Evolutionary conservation across 2,797 vertebrate species (phyloP).

Genomic region (Ceryle rudis): DNA sequence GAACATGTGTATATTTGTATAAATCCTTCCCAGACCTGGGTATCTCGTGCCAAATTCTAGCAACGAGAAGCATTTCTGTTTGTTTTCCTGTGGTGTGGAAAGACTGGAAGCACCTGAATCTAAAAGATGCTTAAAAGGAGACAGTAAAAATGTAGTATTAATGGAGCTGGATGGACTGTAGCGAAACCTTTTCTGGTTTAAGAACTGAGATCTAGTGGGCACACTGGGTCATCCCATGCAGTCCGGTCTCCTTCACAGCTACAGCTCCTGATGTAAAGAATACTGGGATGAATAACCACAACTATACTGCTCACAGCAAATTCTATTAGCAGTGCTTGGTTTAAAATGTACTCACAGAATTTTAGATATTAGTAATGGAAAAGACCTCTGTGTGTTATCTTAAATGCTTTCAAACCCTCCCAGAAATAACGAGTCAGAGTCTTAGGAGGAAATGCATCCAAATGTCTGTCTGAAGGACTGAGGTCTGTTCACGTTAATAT

Average conservation of each 20-base stretch:
- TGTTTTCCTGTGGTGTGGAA: neutral
- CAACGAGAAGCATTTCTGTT: conserved; percentile 5
- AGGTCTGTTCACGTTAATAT: neutral
- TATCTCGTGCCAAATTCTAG: conserved; percentile 23
- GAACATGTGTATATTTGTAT: neutral
- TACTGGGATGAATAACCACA: neutral
- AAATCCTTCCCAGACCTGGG: conserved; percentile 44
- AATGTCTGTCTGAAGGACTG: conserved; percentile 8
- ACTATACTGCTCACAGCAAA: neutral
- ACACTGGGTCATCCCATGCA: neutral
- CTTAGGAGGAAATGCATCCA: neutral
- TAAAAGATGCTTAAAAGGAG: neutral
- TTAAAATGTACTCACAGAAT: neutral
- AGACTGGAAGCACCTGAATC: conserved; percentile 19
- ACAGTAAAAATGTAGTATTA: neutral
- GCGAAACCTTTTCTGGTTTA: neutral
- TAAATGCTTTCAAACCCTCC: neutral
- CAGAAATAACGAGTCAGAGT: conserved; percentile 2
- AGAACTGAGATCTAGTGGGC: neutral
- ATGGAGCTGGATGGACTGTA: neutral
- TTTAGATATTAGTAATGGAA: neutral
- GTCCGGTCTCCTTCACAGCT: neutral
- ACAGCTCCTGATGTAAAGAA: neutral
- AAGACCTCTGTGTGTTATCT: neutral
- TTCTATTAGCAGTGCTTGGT: neutral